A percentile compares a stretch with the other conserved stretches of the same genome.
phyloP scores from a whole-genome alignment of 2,888 invertebrate genomes.

The Phragmatobia fuliginosa region DNA sequence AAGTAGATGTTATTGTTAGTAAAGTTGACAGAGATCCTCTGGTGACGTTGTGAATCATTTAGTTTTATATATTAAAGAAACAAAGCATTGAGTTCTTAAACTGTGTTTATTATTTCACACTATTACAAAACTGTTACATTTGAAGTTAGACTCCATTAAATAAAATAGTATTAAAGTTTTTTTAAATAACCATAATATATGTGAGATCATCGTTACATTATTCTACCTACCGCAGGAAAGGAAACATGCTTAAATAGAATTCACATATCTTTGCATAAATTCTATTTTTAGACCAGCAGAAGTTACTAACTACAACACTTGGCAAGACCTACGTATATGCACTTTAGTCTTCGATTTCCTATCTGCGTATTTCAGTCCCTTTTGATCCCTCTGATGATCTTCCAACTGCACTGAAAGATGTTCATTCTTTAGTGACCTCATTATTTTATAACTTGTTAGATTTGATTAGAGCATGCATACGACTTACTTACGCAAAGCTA shows the following conservation, averaged over 20 bases:
- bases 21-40: constrained; percentile 92
- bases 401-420: constrained; percentile 82
- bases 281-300: constrained; percentile 54
- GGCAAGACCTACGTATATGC: constrained; percentile 77
- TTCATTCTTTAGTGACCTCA: constrained; percentile 70
- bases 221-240: constrained; percentile 51
- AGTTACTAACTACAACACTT: constrained; percentile 67
- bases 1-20: constrained; percentile 90
- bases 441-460: constrained; percentile 66
- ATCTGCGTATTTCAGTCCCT: constrained; percentile 64
- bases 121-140: constrained; percentile 42
- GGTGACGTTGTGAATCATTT: constrained; percentile 84
- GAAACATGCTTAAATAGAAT: constrained; percentile 41
- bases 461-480: constrained; percentile 72
- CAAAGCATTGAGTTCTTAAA: constrained; percentile 31
- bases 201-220: constrained; percentile 81
- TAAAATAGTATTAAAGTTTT: constrained; percentile 26
- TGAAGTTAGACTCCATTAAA: constrained; percentile 36
- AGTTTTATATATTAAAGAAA: constrained; percentile 28
- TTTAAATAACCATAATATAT: constrained; percentile 52
- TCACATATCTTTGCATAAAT: constrained; percentile 40
- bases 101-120: constrained; percentile 39
- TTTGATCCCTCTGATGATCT: constrained; percentile 69
- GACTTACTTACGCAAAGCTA: constrained; percentile 81
- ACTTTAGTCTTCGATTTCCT: constrained; percentile 72